Conservation (phyloP, 2,797 vertebrate species). For the Sus cebifrons region DNA sequence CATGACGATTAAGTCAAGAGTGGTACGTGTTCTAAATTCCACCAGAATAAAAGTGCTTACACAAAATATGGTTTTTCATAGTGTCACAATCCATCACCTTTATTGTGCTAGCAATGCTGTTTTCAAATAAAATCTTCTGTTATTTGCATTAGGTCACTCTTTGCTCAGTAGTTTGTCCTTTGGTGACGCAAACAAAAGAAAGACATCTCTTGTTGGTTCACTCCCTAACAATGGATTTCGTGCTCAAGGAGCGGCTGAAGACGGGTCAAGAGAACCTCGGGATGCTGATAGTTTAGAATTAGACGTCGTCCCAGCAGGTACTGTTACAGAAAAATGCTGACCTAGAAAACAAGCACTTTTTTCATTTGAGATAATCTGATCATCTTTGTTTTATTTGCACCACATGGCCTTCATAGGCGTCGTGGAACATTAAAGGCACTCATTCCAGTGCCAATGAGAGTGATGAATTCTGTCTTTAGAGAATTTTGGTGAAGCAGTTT, state of each 20-base stretch:
- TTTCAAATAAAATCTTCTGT: constrained; percentile 14
- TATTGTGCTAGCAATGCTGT: not conserved
- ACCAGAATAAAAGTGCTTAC: not conserved
- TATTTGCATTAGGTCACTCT: constrained; percentile 1
- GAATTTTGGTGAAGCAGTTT: constrained; percentile 6
- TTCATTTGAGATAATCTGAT: not conserved
- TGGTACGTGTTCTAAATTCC: not conserved
- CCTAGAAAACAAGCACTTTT: not conserved
- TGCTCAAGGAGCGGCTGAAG: not conserved
- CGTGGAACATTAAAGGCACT: not conserved
- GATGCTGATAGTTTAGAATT: not conserved
- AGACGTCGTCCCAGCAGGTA: not conserved
- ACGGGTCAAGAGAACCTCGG: not conserved
- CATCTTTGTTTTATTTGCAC: not conserved
- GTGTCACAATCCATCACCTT: not conserved
- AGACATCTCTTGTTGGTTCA: not conserved
- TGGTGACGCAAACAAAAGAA: not conserved
- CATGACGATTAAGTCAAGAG: not conserved
- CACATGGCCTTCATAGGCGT: not conserved
- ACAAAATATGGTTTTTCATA: not conserved
- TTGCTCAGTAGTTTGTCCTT: not conserved
- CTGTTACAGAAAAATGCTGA: not conserved
- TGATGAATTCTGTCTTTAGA: constrained; percentile 39
- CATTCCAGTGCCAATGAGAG: not conserved
- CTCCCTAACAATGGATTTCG: not conserved